Conservation (phyloP, 2,888 invertebrate genomes). For the Heteropelma amictum region DNA sequence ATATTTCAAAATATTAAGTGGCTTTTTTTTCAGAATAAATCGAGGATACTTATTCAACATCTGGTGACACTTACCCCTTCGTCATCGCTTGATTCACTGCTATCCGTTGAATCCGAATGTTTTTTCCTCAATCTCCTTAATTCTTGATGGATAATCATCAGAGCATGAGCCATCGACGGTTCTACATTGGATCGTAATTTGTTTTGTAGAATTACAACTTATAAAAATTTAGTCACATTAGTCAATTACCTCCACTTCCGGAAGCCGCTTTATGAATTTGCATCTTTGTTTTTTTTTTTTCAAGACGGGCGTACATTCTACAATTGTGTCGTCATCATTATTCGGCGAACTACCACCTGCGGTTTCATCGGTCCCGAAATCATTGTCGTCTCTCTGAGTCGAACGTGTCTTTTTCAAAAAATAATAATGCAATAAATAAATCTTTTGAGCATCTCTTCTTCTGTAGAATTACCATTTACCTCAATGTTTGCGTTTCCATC, state of each 20-base stretch:
- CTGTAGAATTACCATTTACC: background rate
- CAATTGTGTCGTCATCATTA: background rate
- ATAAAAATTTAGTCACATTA: background rate
- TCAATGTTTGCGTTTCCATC: background rate
- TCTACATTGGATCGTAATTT: background rate
- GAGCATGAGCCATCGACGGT: background rate
- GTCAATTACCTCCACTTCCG: background rate
- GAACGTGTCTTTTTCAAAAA: background rate
- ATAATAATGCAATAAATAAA: background rate
- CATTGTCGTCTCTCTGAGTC: background rate
- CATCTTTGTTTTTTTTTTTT: background rate
- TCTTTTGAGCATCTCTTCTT: background rate
- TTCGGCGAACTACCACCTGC: background rate
- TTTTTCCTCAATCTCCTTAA: background rate
- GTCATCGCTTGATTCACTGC: constrained; percentile 1
- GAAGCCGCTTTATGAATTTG: background rate
- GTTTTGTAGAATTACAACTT: background rate
- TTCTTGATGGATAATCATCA: background rate
- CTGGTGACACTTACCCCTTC: constrained; percentile 3
- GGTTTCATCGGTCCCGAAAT: background rate
- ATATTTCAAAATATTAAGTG: background rate
- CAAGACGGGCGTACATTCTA: background rate
- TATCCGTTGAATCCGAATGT: background rate
- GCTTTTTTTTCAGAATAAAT: background rate
- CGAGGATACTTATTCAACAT: background rate